Percentiles rank a stretch among this genome's conserved stretches.
Evolutionary conservation across 2,888 invertebrate species (phyloP).

Genomic region (Exocentrus adspersus): DNA sequence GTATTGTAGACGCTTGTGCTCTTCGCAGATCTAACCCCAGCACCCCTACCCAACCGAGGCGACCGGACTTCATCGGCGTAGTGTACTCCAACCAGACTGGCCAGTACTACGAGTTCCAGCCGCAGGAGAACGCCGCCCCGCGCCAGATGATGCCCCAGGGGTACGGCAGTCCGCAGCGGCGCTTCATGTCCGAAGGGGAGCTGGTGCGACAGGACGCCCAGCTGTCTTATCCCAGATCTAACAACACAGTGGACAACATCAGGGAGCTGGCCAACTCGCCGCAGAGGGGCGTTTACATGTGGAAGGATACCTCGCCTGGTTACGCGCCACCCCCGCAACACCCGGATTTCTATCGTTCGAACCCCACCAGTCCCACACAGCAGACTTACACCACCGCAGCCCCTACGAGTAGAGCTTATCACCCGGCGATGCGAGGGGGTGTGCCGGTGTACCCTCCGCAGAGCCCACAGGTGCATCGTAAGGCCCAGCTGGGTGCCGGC

Average conservation of each 20-base stretch:
- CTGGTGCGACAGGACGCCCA: constrained; percentile 75
- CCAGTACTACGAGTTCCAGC: constrained; percentile 62
- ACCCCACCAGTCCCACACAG: constrained; percentile 78
- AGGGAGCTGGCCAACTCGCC: constrained; percentile 89
- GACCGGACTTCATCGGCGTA: constrained; percentile 89
- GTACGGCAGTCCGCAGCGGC: constrained; percentile 73
- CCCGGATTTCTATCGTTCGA: constrained; percentile 60
- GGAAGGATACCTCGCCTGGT: constrained; percentile 81
- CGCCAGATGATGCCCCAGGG: constrained; percentile 47
- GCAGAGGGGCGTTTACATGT: constrained; percentile 82
- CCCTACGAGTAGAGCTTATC: constrained; percentile 69
- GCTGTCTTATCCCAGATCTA: constrained; percentile 74
- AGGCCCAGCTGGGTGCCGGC: constrained; percentile 53
- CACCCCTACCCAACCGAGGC: constrained; percentile 88
- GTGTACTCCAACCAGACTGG: constrained; percentile 62
- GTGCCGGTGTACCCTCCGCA: constrained; percentile 74
- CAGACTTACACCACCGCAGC: constrained; percentile 52
- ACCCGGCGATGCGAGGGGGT: constrained; percentile 73
- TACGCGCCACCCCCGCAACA: constrained; percentile 61
- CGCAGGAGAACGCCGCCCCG: constrained; percentile 51
- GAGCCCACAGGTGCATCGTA: constrained; percentile 69
- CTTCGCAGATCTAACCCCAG: constrained; percentile 88
- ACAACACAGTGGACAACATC: constrained; percentile 86
- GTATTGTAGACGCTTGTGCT: constrained; percentile 53
- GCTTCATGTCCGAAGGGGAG: constrained; percentile 86